phyloP scores from a whole-genome alignment of 53 echinoderm and acorn worm species.

The Pentamera pediparva region DNA sequence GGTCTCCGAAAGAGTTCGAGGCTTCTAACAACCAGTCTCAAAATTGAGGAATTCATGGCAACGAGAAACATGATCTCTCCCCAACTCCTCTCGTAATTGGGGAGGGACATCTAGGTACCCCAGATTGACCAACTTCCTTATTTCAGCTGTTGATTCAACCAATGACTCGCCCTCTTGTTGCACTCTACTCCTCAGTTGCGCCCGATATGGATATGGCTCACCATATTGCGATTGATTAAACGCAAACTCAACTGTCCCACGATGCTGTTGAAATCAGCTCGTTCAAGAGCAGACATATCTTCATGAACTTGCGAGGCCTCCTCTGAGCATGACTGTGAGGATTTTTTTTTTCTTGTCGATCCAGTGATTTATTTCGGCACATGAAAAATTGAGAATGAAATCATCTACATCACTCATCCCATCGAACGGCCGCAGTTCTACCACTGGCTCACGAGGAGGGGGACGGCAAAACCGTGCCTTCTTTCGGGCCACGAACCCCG shows the following conservation, averaged over 20 bases:
- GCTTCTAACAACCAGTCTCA: not conserved
- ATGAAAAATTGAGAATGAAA: not conserved
- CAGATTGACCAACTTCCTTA: not conserved
- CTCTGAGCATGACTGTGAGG: not conserved
- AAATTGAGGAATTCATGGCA: not conserved
- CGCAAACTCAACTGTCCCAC: not conserved
- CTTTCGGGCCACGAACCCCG: not conserved
- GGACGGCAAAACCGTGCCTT: not conserved
- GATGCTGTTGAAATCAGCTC: not conserved
- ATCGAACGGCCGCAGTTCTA: not conserved
- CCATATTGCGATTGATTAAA: not conserved
- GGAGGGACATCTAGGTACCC: not conserved
- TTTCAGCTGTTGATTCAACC: not conserved
- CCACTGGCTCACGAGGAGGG: not conserved
- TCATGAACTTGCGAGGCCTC: not conserved
- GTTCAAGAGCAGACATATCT: not conserved
- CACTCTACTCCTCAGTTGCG: not conserved
- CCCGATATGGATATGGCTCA: not conserved
- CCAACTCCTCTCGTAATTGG: not conserved
- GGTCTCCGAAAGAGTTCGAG: not conserved
- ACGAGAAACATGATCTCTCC: not conserved
- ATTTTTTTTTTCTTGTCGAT: not conserved
- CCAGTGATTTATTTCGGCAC: not conserved
- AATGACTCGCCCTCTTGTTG: not conserved
- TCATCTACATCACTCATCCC: not conserved